A percentile compares a stretch with the other conserved stretches of the same genome.
These are phyloP conservation scores for Cryptoblepharus egeriae DNA, from an alignment of 2,797 vertebrate species.

Conservation along the genomic window DNA sequence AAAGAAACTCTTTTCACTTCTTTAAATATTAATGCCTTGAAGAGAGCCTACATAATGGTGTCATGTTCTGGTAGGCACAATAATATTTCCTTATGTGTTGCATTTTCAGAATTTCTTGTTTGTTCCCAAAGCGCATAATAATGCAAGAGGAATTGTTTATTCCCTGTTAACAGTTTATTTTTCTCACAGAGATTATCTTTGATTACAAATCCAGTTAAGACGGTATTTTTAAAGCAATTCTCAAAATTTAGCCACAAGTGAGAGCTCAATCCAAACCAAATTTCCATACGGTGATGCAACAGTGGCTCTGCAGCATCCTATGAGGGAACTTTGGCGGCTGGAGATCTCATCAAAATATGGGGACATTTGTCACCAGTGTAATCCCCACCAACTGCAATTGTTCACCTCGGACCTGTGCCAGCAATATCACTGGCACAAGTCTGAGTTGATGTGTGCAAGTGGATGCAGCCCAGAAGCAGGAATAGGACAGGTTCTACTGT, in stretches of 20 bases:
- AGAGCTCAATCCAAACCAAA: too few relatives aligned
- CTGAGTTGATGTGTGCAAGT: too few relatives aligned
- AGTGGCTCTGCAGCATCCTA: too few relatives aligned
- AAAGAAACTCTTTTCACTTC: constrained; percentile 51
- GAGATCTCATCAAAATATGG: too few relatives aligned
- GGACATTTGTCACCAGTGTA: too few relatives aligned
- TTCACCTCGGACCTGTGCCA: too few relatives aligned
- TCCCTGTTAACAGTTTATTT: neutral
- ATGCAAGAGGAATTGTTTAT: neutral
- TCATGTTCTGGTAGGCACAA: constrained; percentile 11
- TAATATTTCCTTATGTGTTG: constrained; percentile 14
- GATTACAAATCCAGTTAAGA: neutral
- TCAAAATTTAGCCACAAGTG: constrained; percentile 19
- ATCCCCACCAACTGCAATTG: too few relatives aligned
- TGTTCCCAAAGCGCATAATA: neutral
- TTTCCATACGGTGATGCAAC: too few relatives aligned
- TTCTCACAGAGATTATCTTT: neutral
- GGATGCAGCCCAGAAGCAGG: too few relatives aligned
- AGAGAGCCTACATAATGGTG: constrained; percentile 55
- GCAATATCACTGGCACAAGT: too few relatives aligned
- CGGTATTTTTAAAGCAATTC: constrained; percentile 19
- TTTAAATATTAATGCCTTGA: constrained; percentile 65
- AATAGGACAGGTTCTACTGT: too few relatives aligned
- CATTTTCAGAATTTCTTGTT: neutral
- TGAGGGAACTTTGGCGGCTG: too few relatives aligned